Base-by-base conservation (phyloP, 2,113 vertebrate genomes). In the Alouatta palliata region DNA sequence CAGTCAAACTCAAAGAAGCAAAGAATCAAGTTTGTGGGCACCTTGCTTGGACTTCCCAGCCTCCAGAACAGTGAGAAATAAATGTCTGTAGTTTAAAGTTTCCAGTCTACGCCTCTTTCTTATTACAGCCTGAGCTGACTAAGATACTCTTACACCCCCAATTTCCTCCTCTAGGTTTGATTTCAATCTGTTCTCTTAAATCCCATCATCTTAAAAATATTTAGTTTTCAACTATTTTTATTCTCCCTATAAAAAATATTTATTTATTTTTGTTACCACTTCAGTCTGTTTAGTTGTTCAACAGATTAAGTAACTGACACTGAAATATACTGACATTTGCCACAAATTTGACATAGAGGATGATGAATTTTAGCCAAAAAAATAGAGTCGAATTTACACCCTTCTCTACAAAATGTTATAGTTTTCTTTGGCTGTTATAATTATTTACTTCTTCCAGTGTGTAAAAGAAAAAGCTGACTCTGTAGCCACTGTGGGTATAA, bases 111-210 rank as follows among this genome's bases (percentile, higher is more conserved):
- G 35, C 4, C 49, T 61, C 70, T 61, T 73, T 40, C 45, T 82
- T 49, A 64, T 25, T 58, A 17, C 17, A 32, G 2, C 4, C 37
- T 94, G 58, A 56, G 23, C 10, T 85, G 35, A 85, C 35, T 32
- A 80, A 87, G 37, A 93, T 5, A 68, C 1, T 0, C 10, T 37
- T 21, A 80, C 17, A 2, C 25, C 49, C 21, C 32, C 35, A 49
- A 45, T 93, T 14, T 68, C 8, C 7, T 20, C 40, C 79, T 49
- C 17, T 23, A 61, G 19, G 2, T 3, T 49, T 71, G 27, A 71
- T 77, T 95, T 91, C 7, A 37, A 56, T 77, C 43, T 70, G 13
- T 66, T 93, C 20, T 71, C 49, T 93, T 66, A 80, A 96, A 92
- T 61, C 1, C 0, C n/a, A 37, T 40, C 5, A 61, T 37, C 66